Evolutionary conservation across 2,797 vertebrate species (phyloP).

Genomic region (Esox lucius): DNA sequence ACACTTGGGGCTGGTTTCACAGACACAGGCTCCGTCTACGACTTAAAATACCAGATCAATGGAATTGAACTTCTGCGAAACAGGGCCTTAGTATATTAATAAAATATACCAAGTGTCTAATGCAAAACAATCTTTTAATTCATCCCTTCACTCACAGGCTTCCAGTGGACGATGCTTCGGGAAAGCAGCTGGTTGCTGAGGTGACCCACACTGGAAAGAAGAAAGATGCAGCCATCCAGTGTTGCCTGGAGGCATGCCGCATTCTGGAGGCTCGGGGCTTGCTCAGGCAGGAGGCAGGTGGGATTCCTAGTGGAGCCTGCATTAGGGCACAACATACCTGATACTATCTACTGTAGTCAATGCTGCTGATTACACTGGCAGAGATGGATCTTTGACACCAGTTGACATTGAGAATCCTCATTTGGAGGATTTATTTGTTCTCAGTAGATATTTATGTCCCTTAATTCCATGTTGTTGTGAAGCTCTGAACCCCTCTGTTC

Average conservation of each 20-base stretch:
- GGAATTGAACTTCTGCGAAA: too few relatives aligned
- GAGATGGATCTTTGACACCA: background rate
- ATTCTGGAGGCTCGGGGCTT: slow-evolving; percentile 93
- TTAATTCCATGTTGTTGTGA: background rate
- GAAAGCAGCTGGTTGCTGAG: slow-evolving; percentile 92
- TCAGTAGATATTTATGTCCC: background rate
- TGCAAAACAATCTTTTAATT: too few relatives aligned
- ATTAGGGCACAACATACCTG: background rate
- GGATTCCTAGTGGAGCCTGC: slow-evolving; percentile 16
- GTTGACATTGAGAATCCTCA: background rate
- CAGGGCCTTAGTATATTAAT: too few relatives aligned
- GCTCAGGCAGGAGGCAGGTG: slow-evolving; percentile 94
- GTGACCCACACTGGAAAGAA: slow-evolving; percentile 91
- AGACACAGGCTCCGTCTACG: too few relatives aligned
- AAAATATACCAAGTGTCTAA: too few relatives aligned
- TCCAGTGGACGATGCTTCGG: slow-evolving; percentile 90
- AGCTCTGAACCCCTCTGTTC: background rate
- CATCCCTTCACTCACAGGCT: slow-evolving; percentile 69
- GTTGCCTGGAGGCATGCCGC: slow-evolving; percentile 91
- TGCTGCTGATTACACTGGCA: background rate
- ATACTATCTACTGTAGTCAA: slow-evolving; percentile 1
- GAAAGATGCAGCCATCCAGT: slow-evolving; percentile 90
- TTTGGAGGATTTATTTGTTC: background rate
- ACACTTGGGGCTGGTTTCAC: too few relatives aligned
- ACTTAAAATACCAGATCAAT: too few relatives aligned